These are phyloP conservation scores for Spea bombifrons DNA, from an alignment of 2,113 vertebrate genomes.

Conservation along the genomic window DNA sequence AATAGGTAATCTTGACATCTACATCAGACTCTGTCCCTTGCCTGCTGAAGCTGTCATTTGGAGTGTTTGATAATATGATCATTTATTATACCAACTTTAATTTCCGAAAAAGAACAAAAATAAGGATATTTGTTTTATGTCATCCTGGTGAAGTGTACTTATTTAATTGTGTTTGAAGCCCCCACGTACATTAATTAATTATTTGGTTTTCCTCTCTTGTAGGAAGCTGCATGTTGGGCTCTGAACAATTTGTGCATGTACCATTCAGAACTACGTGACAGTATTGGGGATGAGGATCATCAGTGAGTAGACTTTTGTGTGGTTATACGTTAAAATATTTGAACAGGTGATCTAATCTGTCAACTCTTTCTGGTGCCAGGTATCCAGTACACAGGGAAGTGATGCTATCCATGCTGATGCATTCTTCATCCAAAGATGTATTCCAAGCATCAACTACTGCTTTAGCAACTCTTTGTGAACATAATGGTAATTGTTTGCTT, in stretches of 20 bases:
- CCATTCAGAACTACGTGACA: constrained; percentile 65
- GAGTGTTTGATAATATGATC: background rate
- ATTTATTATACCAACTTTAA: too few relatives aligned
- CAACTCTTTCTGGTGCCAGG: constrained; percentile 61
- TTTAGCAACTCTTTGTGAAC: constrained; percentile 76
- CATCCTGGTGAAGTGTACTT: background rate
- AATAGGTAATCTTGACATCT: background rate
- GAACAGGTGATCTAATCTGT: background rate
- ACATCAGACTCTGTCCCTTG: background rate
- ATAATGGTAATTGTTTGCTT: constrained; percentile 70
- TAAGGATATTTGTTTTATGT: background rate
- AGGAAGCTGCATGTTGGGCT: constrained; percentile 92
- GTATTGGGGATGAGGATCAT: constrained; percentile 77
- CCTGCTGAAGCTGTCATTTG: background rate
- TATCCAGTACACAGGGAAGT: constrained; percentile 82
- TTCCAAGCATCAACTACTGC: constrained; percentile 82
- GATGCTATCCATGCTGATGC: constrained; percentile 88
- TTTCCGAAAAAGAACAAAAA: background rate
- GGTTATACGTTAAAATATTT: background rate
- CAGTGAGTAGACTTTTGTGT: constrained; percentile 67
- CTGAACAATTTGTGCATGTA: constrained; percentile 84
- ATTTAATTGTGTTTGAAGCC: constrained; percentile 27
- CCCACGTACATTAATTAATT: background rate
- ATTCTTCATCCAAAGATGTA: constrained; percentile 78
- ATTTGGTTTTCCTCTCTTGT: background rate